Evolutionary conservation across 2,113 vertebrate species (phyloP).

Genomic region (Eptesicus fuscus): DNA sequence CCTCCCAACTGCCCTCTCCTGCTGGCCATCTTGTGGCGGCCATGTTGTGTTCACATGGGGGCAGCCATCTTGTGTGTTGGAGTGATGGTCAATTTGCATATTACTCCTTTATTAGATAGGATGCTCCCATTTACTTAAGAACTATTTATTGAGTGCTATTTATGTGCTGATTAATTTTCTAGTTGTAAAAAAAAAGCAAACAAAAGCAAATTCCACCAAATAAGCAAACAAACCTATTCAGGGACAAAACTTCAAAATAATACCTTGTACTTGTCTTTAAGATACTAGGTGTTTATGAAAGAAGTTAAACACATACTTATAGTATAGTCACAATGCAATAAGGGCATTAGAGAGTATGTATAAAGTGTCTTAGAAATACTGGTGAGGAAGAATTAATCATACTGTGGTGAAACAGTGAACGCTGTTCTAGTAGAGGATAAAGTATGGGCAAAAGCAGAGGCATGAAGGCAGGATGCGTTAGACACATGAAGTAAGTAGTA

Average conservation of each 20-base stretch:
- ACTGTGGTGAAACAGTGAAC: background rate
- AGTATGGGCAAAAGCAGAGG: background rate
- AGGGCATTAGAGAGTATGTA: background rate
- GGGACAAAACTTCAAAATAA: background rate
- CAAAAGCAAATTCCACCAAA: background rate
- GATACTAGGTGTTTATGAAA: background rate
- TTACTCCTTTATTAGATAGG: no score
- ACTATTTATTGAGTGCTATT: background rate
- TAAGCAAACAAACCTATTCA: background rate
- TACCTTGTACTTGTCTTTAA: background rate
- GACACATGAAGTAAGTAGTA: background rate
- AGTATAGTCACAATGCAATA: background rate
- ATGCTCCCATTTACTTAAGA: background rate
- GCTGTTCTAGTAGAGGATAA: background rate
- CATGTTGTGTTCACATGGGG: no score
- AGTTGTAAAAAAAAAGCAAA: background rate
- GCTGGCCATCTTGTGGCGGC: no score
- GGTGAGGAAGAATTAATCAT: background rate
- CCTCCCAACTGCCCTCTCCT: no score
- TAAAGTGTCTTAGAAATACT: background rate
- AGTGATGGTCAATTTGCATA: no score
- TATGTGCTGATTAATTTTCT: background rate
- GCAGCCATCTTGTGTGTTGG: no score
- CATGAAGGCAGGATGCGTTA: background rate
- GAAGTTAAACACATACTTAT: background rate